phyloP scores from a whole-genome alignment of 1,140 invertebrate species.

The Zeugodacus cucurbitae region DNA sequence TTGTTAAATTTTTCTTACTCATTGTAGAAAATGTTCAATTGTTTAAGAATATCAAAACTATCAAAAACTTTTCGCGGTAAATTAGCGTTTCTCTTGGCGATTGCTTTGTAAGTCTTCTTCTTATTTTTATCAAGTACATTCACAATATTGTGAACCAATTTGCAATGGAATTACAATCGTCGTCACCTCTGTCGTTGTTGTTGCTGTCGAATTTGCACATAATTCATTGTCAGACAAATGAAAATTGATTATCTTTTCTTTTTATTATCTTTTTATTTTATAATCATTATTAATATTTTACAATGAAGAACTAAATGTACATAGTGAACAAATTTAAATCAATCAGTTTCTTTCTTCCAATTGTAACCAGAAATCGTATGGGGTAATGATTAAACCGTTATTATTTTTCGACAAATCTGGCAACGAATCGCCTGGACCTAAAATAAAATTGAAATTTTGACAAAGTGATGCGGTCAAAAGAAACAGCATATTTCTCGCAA shows the following conservation, averaged over 20 bases:
- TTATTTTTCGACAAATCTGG: conserved; percentile 60
- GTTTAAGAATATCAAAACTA: background rate
- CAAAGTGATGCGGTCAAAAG: conserved; percentile 72
- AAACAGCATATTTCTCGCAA: conserved; percentile 76
- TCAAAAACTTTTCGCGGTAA: background rate
- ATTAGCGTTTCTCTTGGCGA: background rate
- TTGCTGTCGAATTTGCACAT: too few species aligned
- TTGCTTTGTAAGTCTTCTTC: background rate
- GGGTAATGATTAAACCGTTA: conserved; percentile 59
- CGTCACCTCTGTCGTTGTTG: too few species aligned
- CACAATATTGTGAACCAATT: background rate
- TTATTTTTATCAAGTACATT: background rate
- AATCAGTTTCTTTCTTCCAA: conserved; percentile 51
- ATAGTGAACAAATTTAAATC: too few species aligned
- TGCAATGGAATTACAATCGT: too few species aligned
- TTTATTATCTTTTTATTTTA: too few species aligned
- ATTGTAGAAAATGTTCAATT: background rate
- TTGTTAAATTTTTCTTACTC: background rate
- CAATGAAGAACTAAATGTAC: too few species aligned
- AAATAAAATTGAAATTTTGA: conserved; percentile 72
- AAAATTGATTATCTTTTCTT: too few species aligned
- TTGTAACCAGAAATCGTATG: conserved; percentile 65
- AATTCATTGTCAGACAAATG: too few species aligned
- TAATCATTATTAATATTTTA: too few species aligned
- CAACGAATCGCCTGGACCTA: conserved; percentile 60